Conservation (phyloP, 1,140 invertebrate species). For the Drosophila setifemur region DNA sequence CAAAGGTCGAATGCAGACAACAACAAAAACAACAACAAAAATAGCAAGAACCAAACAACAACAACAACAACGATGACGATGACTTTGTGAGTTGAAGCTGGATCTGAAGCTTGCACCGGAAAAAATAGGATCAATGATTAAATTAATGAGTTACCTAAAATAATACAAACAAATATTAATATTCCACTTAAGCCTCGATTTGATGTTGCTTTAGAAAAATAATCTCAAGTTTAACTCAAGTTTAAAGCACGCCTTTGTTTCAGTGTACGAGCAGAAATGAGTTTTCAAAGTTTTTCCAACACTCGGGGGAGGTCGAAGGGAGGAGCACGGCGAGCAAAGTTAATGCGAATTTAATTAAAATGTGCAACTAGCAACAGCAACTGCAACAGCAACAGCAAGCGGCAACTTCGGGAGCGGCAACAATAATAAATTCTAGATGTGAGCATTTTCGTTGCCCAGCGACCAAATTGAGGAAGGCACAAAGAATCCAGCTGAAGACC, state of each 20-base stretch:
- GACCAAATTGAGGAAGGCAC: slow-evolving; percentile 59
- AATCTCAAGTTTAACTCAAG: too few relatives aligned
- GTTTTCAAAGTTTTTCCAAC: slow-evolving; percentile 77
- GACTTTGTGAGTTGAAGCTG: slow-evolving; percentile 43
- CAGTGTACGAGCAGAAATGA: slow-evolving; percentile 59
- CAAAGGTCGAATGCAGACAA: slow-evolving; percentile 75
- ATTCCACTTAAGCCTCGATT: too few relatives aligned
- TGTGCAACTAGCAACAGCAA: slow-evolving; percentile 75
- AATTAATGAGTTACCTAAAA: too few relatives aligned
- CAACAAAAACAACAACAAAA: slow-evolving; percentile 11
- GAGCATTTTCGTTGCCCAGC: slow-evolving; percentile 66
- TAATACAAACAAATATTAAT: too few relatives aligned
- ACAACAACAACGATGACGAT: slow-evolving; percentile 27
- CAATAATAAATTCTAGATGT: slow-evolving; percentile 66
- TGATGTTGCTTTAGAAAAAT: too few relatives aligned
- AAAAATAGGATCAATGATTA: neutral
- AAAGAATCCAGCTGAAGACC: slow-evolving; percentile 45
- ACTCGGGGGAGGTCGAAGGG: slow-evolving; percentile 32
- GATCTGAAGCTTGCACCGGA: slow-evolving; percentile 6
- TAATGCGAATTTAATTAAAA: slow-evolving; percentile 81
- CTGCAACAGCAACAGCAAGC: slow-evolving; percentile 22
- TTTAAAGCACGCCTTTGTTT: neutral
- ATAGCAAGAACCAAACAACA: slow-evolving; percentile 18
- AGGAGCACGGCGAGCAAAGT: slow-evolving; percentile 41
- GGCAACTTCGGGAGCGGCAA: slow-evolving; percentile 27